Evolutionary conservation across 2,797 vertebrate genomes (phyloP), one percentile per base, ranked within the genome.

Genomic region (Trematomus bernacchii): DNA sequence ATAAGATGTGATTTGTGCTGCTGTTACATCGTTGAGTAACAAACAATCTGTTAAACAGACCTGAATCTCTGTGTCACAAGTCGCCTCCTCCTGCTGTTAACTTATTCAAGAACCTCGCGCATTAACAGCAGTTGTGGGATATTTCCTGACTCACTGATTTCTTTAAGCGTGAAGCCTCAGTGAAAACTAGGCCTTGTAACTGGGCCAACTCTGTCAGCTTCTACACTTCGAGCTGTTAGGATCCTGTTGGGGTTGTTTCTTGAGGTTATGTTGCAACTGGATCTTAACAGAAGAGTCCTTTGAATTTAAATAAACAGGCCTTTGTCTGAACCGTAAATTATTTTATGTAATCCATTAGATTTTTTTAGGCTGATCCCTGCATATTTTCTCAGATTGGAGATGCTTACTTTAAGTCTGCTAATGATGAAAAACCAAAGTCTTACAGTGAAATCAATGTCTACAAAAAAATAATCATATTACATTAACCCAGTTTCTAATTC

Each of bases 41-140:
- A 30, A 86, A 77, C 71, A 81, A 79, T 82, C 77, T 86, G 73
- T 80, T 89, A 48, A 79, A 65, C 83, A 70, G 73, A 76, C 65
- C 43, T 60, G 64, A 85, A 77, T 83, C 67, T 43, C 46, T 60
- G 54, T 74, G 77, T 75, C 65, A 73, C 58, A 61, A 84, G 70
- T 30, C 13, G 0, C 58, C 50, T 73, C 71, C 44, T 83, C 69
- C 65, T 70, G 70, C 66, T 75, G 58, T 73, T 87, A 77, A 89
- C 74, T 77, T 79, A 86, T 87, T 86, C 55, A 74, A n/a, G 2
- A 77, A 62, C 73, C 58, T 71, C 46, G 33, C 77, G 67, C 61
- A 81, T 82, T 84, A 84, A 51, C 66, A 68, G 73, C 48, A 46
- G 27, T 73, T 69, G 13, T 50, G 64, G 78, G 59, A 80, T 86